Evolutionary conservation across 2,113 vertebrate genomes (phyloP).

Genomic region (Sander lucioperca): DNA sequence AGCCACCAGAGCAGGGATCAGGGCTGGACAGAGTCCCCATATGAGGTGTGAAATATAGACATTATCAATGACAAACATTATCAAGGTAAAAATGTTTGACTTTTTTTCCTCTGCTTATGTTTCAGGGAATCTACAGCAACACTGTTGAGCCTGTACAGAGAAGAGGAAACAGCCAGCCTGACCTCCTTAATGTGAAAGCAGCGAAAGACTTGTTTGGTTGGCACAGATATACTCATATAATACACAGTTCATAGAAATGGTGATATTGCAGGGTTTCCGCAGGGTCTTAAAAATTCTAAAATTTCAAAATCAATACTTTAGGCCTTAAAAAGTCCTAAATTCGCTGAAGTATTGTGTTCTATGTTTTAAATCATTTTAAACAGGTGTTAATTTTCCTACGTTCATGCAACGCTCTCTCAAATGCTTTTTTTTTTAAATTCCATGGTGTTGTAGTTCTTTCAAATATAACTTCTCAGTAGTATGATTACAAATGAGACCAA

Average conservation of each 20-base stretch:
- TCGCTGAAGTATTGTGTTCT: too few relatives aligned
- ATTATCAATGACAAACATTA: neutral
- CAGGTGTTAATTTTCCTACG: too few relatives aligned
- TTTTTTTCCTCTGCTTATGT: conserved; percentile 4
- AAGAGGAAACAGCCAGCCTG: conserved; percentile 67
- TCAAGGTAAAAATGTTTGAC: neutral
- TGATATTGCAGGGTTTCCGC: neutral
- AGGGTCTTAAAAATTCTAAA: too few relatives aligned
- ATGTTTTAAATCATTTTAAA: too few relatives aligned
- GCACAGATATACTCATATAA: conserved; percentile 30
- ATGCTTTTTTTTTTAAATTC: too few relatives aligned
- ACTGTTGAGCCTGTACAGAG: conserved; percentile 56
- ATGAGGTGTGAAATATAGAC: conserved; percentile 67
- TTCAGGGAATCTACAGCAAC: conserved; percentile 73
- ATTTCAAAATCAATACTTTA: too few relatives aligned
- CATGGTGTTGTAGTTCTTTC: too few relatives aligned
- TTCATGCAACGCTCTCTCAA: too few relatives aligned
- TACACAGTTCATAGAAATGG: neutral
- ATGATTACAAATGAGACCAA: too few relatives aligned
- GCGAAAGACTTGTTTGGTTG: conserved; percentile 67
- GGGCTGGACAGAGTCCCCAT: conserved; percentile 66
- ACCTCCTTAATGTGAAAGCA: conserved; percentile 70
- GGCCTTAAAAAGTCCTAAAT: too few relatives aligned
- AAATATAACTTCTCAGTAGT: too few relatives aligned
- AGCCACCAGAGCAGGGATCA: conserved; percentile 51